A percentile compares a stretch with the other conserved stretches of the same genome.
Evolutionary conservation across 2,888 invertebrate genomes (phyloP).

Genomic region (Scrobipalpa costella): DNA sequence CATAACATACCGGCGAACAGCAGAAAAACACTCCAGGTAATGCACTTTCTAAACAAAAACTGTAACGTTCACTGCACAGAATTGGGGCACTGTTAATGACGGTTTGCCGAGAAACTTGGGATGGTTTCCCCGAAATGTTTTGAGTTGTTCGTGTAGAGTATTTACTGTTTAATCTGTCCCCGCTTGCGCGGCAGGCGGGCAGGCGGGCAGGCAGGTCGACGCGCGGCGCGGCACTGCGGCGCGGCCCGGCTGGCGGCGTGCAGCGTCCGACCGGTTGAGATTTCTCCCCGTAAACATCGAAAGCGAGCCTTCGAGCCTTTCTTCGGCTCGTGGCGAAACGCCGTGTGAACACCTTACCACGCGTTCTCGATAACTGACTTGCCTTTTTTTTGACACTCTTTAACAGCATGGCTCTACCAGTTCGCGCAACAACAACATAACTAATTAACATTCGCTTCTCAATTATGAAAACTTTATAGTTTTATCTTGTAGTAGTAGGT

Average conservation of each 20-base stretch:
- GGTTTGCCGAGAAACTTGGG: conserved; percentile 23
- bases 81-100: conserved; percentile 18
- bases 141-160: conserved; percentile 36
- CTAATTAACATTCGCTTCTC: too few relatives aligned
- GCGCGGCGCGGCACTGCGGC: conserved; percentile 14
- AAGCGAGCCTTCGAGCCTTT: conserved; percentile 75
- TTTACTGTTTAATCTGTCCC: conserved; percentile 20
- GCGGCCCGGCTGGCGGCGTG: conserved; percentile 36
- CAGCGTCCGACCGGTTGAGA: conserved; percentile 67
- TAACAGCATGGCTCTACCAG: not conserved
- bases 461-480: too few relatives aligned
- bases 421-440: too few relatives aligned
- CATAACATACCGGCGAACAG: conserved; percentile 61
- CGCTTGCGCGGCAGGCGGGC: conserved; percentile 4
- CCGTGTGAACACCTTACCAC: conserved; percentile 53
- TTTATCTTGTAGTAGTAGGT: too few relatives aligned
- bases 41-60: conserved; percentile 57
- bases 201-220: conserved; percentile 41
- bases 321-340: conserved; percentile 69
- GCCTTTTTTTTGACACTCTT: not conserved
- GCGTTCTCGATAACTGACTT: conserved; percentile 40
- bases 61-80: conserved; percentile 28
- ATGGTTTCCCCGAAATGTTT: conserved; percentile 28
- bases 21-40: conserved; percentile 63
- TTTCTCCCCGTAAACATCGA: conserved; percentile 80